A percentile compares a stretch with the other conserved stretches of the same genome.
Evolutionary conservation across 2,797 vertebrate genomes (phyloP).

Genomic region (Hafferia zeledoni): DNA sequence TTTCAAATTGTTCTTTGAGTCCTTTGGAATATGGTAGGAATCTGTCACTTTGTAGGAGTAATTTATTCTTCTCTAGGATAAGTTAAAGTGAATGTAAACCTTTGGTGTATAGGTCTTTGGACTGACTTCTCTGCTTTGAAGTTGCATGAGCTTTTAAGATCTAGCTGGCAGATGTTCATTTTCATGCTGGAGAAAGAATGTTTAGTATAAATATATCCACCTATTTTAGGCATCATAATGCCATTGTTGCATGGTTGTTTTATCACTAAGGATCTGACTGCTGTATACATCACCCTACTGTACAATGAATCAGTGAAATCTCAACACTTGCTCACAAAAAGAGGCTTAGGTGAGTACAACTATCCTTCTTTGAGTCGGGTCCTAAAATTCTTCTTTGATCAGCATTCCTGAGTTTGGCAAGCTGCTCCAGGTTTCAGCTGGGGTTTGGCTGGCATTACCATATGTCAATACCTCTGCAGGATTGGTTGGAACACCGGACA

Average conservation of each 20-base stretch:
- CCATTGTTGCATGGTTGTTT: background rate
- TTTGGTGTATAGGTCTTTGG: background rate
- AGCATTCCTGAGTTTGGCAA: background rate
- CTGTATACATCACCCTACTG: background rate
- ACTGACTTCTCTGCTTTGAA: background rate
- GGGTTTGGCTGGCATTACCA: background rate
- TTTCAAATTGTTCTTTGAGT: background rate
- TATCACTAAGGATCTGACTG: background rate
- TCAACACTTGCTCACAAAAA: background rate
- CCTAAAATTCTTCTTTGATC: constrained; percentile 1
- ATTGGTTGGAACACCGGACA: background rate
- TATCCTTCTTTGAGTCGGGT: background rate
- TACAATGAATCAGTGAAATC: constrained; percentile 24
- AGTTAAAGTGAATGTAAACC: background rate
- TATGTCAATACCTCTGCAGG: background rate
- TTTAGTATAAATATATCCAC: constrained; percentile 7
- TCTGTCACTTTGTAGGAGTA: background rate
- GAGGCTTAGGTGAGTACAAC: background rate
- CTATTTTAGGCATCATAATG: constrained; percentile 24
- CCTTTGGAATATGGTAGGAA: background rate
- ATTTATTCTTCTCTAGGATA: background rate
- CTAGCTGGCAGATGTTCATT: background rate
- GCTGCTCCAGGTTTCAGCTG: background rate
- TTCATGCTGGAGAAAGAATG: background rate
- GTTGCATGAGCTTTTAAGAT: background rate